Evolutionary conservation across 2,888 invertebrate genomes (phyloP), one percentile per base, ranked within the genome.

Genomic region (Tinea pellionella): DNA sequence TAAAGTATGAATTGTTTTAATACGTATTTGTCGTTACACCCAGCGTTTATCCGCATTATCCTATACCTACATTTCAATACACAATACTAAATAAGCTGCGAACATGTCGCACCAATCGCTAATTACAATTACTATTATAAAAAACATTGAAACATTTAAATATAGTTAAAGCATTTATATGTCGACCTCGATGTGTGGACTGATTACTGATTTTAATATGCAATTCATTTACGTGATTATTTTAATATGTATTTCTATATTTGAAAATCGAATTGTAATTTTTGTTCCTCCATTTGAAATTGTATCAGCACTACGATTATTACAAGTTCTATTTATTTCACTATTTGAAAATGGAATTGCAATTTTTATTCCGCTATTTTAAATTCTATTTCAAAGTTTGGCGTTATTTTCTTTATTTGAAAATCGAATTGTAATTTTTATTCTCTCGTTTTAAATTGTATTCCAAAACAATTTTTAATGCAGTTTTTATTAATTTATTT

Each of bases 141-240:
- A 77, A 79, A 78, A 79, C 77, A 71, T 37, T 78, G 81, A 76
- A 85, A 83, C 78, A 80, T 84, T 86, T 78, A 83, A 78, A 75
- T 72, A 70, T 87, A 86, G 76, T 86, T 87, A 87, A 86, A 86
- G 86, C 86, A 84, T 86, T 84, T 77, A 68, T 76, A 65, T 77
- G 80, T 77, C 77, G 72, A 64, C 66, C 69, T 69, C 78, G 62
- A 73, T 70, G 12, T 53, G 19, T 6, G n/a, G n/a, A n/a, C n/a
- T n/a, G 24, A 24, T 6, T 24, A 24, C 24, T 24, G 24, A 6
- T 3, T 24, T 24, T 24, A 3, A 24, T 24, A 24, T n/a, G n/a
- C n/a, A 24, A 24, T 24, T 24, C 6, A 2, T 24, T 3, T 24
- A 24, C 67, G 75, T 69, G 70, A 6, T 24, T 24, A n/a, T n/a